Evolutionary conservation across 2,888 invertebrate genomes (phyloP).

Genomic region (Malthinus flaveolus): DNA sequence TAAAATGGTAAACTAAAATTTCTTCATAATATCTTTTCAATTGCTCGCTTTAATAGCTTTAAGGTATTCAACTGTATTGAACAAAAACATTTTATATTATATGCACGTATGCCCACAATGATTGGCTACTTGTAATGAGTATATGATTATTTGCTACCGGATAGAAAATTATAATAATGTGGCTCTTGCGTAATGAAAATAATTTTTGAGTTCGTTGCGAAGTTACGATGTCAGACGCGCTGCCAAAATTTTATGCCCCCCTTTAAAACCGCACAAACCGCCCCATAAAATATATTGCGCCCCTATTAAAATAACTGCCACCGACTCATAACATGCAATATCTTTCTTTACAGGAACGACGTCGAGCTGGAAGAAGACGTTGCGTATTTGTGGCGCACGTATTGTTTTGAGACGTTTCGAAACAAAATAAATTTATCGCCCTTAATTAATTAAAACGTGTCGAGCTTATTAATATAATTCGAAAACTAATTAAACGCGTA

Average conservation of each 20-base stretch:
- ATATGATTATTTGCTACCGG: constrained; percentile 28
- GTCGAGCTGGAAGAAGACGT: constrained; percentile 11
- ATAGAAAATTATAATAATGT: constrained; percentile 15
- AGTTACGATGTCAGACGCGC: constrained; percentile 22
- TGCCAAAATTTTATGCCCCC: constrained; percentile 17
- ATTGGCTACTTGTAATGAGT: constrained; percentile 30
- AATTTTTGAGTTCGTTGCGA: constrained; percentile 3
- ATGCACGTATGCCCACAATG: constrained; percentile 32
- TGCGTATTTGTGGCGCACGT: constrained; percentile 19
- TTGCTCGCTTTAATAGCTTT: constrained; percentile 26
- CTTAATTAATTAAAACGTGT: constrained; percentile 19
- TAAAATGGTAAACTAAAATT: constrained; percentile 14
- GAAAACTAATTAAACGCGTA: too few relatives aligned
- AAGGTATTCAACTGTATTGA: constrained; percentile 29
- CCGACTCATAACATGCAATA: constrained; percentile 5
- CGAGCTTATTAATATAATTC: constrained; percentile 11
- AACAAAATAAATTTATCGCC: constrained; percentile 13
- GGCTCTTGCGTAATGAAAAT: constrained; percentile 3
- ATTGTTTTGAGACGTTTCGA: constrained; percentile 23
- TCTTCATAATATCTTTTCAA: constrained; percentile 19
- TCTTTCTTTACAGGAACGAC: constrained; percentile 8
- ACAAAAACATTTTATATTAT: constrained; percentile 21
- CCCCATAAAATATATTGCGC: constrained; percentile 32
- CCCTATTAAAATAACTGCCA: constrained; percentile 31
- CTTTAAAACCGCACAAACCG: constrained; percentile 28